Evolutionary conservation across 2,113 vertebrate species (phyloP).

Genomic region (Coptodon bakossiorum): DNA sequence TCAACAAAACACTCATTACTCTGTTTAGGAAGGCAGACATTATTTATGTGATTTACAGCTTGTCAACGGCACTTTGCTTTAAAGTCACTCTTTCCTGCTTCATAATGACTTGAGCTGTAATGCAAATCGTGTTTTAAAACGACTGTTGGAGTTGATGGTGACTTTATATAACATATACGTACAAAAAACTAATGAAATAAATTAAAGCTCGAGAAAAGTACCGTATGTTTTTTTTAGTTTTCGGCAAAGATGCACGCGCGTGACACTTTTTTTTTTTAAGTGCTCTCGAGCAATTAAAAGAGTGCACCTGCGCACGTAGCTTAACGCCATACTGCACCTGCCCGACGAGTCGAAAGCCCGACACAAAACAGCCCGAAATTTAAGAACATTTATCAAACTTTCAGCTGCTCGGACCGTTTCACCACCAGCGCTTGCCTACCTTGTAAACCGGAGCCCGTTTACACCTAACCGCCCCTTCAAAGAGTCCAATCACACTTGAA

Average conservation of each 20-base stretch:
- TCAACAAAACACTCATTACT: background rate
- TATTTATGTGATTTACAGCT: background rate
- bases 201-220: background rate
- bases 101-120: background rate
- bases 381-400: background rate
- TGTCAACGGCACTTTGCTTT: background rate
- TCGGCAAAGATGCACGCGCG: background rate
- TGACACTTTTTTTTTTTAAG: background rate
- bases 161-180: background rate
- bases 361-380: background rate
- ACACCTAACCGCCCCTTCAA: background rate
- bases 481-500: background rate
- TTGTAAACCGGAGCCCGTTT: background rate
- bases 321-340: too few relatives aligned
- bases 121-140: background rate
- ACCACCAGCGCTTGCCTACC: conserved; percentile 25
- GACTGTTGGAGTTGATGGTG: background rate
- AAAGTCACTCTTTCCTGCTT: background rate
- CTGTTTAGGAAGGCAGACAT: background rate
- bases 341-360: background rate
- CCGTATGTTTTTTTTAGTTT: background rate
- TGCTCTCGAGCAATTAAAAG: background rate
- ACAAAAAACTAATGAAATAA: background rate
- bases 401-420: background rate
- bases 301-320: conserved; percentile 8